phyloP scores from a whole-genome alignment of 2,888 invertebrate species.

The Gerosis bhagava region DNA sequence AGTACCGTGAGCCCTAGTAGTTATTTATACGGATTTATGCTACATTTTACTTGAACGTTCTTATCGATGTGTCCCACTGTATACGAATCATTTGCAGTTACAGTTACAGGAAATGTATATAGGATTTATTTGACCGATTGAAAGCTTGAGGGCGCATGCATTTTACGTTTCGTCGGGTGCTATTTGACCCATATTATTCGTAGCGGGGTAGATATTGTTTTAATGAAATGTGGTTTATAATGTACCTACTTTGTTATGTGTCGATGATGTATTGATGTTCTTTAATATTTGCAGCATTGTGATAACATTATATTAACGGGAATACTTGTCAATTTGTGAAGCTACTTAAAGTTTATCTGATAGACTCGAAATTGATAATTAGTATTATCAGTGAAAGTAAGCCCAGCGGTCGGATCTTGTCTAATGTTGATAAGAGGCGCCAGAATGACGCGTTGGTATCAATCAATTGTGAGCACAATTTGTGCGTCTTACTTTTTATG shows the following conservation, averaged over 20 bases:
- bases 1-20: conserved; percentile 60
- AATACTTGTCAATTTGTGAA: conserved; percentile 24
- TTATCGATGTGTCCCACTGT: conserved; percentile 29
- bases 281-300: conserved; percentile 33
- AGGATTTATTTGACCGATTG: conserved; percentile 25
- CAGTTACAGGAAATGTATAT: conserved; percentile 22
- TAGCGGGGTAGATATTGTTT: conserved; percentile 28
- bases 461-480: conserved; percentile 65
- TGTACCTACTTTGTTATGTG: no score
- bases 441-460: conserved; percentile 45
- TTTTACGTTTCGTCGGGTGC: conserved; percentile 35
- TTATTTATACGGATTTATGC: conserved; percentile 37
- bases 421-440: conserved; percentile 43
- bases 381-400: conserved; percentile 56
- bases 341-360: conserved; percentile 53
- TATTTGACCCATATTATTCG: conserved; percentile 24
- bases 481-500: conserved; percentile 58
- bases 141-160: conserved; percentile 27
- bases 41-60: conserved; percentile 21
- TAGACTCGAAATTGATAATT: conserved; percentile 78
- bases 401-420: conserved; percentile 49
- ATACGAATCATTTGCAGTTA: conserved; percentile 23
- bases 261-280: conserved; percentile 37
- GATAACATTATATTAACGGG: conserved; percentile 29
- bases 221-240: conserved; percentile 36